Conservation (phyloP, 2,113 vertebrate genomes). For the Tragelaphus strepsiceros region DNA sequence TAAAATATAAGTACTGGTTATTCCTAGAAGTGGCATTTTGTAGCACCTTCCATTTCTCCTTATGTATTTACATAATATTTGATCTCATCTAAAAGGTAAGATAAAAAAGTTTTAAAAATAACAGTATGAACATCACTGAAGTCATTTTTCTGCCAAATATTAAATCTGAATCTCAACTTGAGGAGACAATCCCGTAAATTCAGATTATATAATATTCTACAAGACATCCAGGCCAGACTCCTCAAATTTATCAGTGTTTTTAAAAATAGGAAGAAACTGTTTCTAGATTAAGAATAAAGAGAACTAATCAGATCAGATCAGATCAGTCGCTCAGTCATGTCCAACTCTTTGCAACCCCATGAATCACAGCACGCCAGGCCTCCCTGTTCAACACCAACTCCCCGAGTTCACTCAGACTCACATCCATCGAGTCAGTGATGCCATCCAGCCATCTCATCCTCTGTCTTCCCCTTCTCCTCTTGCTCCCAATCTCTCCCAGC, state of each 20-base stretch:
- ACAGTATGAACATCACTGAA: background rate
- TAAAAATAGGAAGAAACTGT: background rate
- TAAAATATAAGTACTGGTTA: background rate
- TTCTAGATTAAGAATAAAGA: background rate
- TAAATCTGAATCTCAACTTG: slow-evolving; percentile 11
- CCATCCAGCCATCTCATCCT: too few species aligned
- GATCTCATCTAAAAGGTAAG: background rate
- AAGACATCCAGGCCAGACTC: background rate
- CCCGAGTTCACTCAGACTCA: too few species aligned
- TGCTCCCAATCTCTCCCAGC: too few species aligned
- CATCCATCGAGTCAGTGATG: too few species aligned
- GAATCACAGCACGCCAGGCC: too few species aligned
- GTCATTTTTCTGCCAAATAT: background rate
- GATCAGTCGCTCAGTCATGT: too few species aligned
- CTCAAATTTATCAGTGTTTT: background rate
- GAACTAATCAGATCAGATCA: background rate
- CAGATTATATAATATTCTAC: background rate
- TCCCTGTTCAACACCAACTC: too few species aligned
- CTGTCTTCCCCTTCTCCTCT: too few species aligned
- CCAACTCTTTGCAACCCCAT: too few species aligned
- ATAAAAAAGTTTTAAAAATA: background rate
- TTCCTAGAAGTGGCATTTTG: background rate
- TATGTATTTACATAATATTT: background rate
- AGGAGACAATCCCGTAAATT: background rate
- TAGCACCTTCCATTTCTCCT: background rate